Conservation (phyloP, 2,888 invertebrate species). For the Limnephilus lunatus region DNA sequence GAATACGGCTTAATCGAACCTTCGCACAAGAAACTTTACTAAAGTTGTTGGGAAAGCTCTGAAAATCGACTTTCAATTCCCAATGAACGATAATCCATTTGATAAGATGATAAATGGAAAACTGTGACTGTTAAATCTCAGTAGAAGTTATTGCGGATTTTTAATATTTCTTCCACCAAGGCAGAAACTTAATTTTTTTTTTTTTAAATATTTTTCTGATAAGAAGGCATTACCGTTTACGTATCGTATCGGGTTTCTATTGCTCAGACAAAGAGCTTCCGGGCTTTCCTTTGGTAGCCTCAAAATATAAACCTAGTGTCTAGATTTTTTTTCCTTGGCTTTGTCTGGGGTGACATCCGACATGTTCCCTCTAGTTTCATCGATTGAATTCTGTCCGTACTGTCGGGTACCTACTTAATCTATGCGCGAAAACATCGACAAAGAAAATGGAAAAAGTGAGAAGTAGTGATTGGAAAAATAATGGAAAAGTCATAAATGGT, state of each 20-base stretch:
- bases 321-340: neutral
- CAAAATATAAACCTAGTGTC: neutral
- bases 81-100: neutral
- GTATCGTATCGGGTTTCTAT: no score
- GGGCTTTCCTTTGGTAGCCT: neutral
- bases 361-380: neutral
- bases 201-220: no score
- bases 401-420: no score
- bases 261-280: neutral
- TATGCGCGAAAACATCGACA: no score
- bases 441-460: no score
- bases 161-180: neutral
- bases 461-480: no score
- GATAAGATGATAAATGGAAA: neutral
- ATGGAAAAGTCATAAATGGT: no score
- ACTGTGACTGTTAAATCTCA: neutral
- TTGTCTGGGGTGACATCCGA: neutral
- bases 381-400: neutral
- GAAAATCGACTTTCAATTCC: neutral
- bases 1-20: neutral
- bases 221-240: no score
- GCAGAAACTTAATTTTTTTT: neutral
- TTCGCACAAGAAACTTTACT: neutral
- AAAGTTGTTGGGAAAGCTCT: neutral
- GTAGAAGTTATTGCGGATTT: neutral